These are phyloP conservation scores for Leptopilina myrica DNA, from an alignment of 2,888 invertebrate genomes.

Conservation along the genomic window DNA sequence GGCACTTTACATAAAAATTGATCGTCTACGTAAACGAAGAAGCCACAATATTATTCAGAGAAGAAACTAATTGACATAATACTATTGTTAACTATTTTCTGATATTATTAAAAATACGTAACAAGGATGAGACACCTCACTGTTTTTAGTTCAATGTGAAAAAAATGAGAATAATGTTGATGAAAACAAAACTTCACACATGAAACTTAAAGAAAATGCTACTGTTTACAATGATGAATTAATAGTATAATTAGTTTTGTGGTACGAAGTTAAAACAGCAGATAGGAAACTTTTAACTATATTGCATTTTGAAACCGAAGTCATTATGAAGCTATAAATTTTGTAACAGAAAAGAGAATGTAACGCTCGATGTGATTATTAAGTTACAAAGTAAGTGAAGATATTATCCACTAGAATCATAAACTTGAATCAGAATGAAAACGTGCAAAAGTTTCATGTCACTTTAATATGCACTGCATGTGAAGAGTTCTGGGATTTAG, in stretches of 20 bases:
- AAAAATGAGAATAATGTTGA: too few species aligned
- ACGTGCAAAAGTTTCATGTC: conserved; percentile 25
- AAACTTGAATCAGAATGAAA: conserved; percentile 23
- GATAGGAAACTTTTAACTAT: neutral
- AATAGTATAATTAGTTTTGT: neutral
- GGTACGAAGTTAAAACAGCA: neutral
- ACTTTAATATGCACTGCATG: conserved; percentile 33
- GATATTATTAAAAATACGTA: too few species aligned
- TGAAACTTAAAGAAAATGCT: neutral
- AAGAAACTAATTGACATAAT: too few species aligned
- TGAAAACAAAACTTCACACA: too few species aligned
- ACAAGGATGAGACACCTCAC: too few species aligned
- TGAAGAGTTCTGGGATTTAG: conserved; percentile 15
- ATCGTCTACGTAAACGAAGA: neutral
- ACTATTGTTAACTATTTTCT: too few species aligned
- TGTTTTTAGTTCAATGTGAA: too few species aligned
- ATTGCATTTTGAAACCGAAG: neutral
- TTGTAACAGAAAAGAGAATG: neutral
- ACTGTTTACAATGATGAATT: neutral
- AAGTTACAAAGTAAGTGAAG: neutral
- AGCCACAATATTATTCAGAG: neutral
- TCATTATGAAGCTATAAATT: neutral
- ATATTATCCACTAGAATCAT: conserved; percentile 16
- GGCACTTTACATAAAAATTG: neutral
- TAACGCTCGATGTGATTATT: conserved; percentile 5